Evolutionary conservation across 2,888 invertebrate genomes (phyloP), one percentile per base, ranked within the genome.

Genomic region (Stenodema calcarata): DNA sequence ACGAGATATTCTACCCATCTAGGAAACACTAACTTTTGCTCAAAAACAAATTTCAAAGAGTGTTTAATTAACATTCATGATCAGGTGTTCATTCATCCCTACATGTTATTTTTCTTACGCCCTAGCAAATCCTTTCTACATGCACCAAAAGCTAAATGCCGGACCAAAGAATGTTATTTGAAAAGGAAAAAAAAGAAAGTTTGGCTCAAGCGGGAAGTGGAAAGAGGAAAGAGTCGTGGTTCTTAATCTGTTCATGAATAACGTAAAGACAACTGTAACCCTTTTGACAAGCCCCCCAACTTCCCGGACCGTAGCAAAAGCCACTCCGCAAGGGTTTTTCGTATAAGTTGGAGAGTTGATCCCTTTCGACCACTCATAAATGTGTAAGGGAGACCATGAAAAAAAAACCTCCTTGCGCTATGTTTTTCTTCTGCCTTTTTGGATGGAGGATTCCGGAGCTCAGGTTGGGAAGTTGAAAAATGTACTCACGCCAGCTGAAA

Each of bases 331-430:
- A 80, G 42, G 82, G 62, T 69, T 62, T 69, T 82, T 44, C 50
- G 80, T 70, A 82, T 82, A 82, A 82, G 30, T 69, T 82, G 80
- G 80, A 54, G 54, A 80, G 69, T 82, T 69, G 82, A 82, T 82
- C 82, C 82, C 82, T 82, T 82, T 82, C 70, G 82, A 82, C 69
- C 82, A 82, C 82, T 82, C 70, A 82, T 82, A 82, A 82, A 82
- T 82, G 82, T 82, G 82, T 82, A 82, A 82, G 69, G 69, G 82
- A 47, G 28, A 27, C 28, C 69, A 70, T 69, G 62, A 70, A 81
- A 82, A 82, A 69, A n/a, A n/a, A n/a, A n/a, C n/a, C 73, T 16
- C 0, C 73, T 18, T 18, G 7, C 73, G 7, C 35, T 7, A 30
- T 73, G 35, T 73, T 73, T 73, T 73, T 73, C 73, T n/a, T 73